Percentiles rank a stretch among this genome's conserved stretches.
Evolutionary conservation across 2,113 vertebrate species (phyloP).

Genomic region (Centropus bengalensis): DNA sequence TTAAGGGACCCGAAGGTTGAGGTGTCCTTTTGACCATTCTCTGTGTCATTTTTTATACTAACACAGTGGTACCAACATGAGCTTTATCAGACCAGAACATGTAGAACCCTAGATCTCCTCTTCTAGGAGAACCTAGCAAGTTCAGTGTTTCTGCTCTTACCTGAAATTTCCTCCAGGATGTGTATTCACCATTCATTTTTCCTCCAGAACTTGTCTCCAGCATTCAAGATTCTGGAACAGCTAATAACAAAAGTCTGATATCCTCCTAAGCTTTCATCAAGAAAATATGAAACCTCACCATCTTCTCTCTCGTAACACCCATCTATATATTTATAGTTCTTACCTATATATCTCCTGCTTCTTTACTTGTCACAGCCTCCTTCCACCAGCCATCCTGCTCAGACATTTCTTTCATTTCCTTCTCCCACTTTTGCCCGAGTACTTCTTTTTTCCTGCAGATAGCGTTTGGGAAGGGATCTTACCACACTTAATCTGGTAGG

Average conservation of each 20-base stretch:
- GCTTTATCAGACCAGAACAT: neutral
- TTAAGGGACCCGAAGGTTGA: neutral
- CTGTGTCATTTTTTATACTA: fast-evolving
- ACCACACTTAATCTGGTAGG: neutral
- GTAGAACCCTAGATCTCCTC: neutral
- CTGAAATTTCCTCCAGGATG: neutral
- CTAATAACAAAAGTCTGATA: neutral
- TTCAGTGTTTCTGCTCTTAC: neutral
- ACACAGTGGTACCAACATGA: neutral
- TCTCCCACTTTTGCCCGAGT: neutral
- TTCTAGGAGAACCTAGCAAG: neutral
- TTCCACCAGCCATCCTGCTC: neutral
- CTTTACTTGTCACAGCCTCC: neutral
- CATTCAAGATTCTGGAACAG: neutral
- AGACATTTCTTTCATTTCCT: neutral
- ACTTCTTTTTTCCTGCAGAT: neutral
- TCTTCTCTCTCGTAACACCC: neutral
- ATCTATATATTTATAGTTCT: neutral
- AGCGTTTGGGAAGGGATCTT: neutral
- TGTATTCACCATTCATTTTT: neutral
- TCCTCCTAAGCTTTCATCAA: neutral
- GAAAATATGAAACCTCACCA: neutral
- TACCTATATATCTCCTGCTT: neutral
- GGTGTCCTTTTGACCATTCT: neutral
- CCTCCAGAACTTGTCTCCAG: neutral